Percentiles rank a stretch among this genome's conserved stretches.
These are phyloP conservation scores for Saimiri boliviensis DNA, from an alignment of 2,113 vertebrate species.

Conservation along the genomic window DNA sequence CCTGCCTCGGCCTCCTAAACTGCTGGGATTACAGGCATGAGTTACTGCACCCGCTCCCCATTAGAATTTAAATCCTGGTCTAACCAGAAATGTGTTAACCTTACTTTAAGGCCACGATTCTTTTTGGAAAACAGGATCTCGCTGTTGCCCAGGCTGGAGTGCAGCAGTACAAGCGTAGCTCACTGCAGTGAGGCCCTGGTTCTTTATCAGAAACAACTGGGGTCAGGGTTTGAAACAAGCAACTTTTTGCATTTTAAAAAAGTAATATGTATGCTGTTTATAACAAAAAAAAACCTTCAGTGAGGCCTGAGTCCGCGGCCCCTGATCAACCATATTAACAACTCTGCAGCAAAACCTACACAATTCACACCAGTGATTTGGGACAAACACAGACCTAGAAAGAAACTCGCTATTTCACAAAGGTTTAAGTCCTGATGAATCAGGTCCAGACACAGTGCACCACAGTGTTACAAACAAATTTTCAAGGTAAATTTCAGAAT, in stretches of 20 bases:
- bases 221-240: not conserved
- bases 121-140: too few species aligned
- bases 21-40: too few species aligned
- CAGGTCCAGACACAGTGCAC: not conserved
- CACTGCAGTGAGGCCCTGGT: not conserved
- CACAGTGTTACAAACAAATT: not conserved
- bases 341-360: not conserved
- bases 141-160: not conserved
- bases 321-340: not conserved
- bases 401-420: not conserved
- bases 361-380: not conserved
- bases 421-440: not conserved
- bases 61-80: not conserved
- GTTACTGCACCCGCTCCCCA: too few species aligned
- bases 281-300: not conserved
- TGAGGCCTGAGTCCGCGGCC: not conserved
- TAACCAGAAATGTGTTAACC: not conserved
- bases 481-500: not conserved
- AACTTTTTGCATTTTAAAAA: not conserved
- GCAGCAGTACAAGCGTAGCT: too few species aligned
- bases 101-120: not conserved
- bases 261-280: not conserved
- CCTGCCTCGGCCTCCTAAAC: too few species aligned
- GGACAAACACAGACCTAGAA: not conserved
- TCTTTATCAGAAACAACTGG: not conserved